Percentiles rank a stretch among this genome's conserved stretches.
phyloP scores from a whole-genome alignment of 2,113 vertebrate species.

The Tragulus kanchil region DNA sequence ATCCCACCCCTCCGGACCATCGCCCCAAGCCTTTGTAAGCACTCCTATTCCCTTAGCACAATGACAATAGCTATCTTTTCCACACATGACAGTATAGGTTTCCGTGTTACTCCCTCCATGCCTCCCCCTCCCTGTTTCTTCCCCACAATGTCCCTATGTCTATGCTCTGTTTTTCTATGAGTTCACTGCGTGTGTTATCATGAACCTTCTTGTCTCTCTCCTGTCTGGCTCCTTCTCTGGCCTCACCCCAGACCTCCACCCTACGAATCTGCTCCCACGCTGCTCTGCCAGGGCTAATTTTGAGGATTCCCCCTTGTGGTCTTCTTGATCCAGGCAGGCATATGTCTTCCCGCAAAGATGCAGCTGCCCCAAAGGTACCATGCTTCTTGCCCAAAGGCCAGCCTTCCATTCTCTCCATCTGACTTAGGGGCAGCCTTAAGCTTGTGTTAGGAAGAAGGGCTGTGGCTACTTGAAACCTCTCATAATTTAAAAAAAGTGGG shows the following conservation, averaged over 20 bases:
- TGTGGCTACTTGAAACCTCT: neutral
- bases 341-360: neutral
- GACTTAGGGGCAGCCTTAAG: neutral
- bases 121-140: no score
- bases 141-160: no score
- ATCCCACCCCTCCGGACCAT: no score
- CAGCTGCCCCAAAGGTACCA: no score
- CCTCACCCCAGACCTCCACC: rapidly evolving
- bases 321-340: neutral
- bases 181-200: no score
- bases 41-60: no score
- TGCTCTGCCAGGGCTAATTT: neutral
- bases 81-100: no score
- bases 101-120: no score
- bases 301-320: neutral
- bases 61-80: no score
- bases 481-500: neutral
- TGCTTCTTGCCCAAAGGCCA: neutral
- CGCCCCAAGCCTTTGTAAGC: no score
- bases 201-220: rapidly evolving
- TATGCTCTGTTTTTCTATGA: no score
- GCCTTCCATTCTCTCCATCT: rapidly evolving
- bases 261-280: rapidly evolving
- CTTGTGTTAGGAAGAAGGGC: neutral
- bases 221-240: neutral